Conservation (phyloP, 2,888 invertebrate species). For the Tridacna crocea region DNA sequence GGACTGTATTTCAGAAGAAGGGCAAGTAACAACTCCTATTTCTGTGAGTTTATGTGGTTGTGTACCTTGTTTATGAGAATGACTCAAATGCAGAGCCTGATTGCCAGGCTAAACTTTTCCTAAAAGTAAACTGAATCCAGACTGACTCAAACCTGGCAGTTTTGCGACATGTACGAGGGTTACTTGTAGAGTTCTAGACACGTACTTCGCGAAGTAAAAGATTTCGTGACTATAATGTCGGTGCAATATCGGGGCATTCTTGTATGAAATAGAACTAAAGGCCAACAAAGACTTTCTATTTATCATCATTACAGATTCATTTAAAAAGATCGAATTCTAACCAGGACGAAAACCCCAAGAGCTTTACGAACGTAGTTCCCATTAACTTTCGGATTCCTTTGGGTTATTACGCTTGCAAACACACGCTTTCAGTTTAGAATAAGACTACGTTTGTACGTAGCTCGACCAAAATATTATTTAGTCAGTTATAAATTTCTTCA, state of each 20-base stretch:
- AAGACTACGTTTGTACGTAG: not conserved
- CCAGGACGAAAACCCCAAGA: constrained; percentile 50
- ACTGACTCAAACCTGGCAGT: no score
- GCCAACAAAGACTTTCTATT: constrained; percentile 46
- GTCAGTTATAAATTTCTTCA: no score
- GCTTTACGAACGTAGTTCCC: constrained; percentile 53
- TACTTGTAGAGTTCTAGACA: no score
- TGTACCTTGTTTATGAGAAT: no score
- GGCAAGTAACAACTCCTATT: no score
- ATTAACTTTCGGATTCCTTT: constrained; percentile 60
- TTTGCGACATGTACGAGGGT: no score
- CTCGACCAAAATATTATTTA: not conserved
- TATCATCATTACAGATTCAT: constrained; percentile 58
- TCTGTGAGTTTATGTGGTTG: no score
- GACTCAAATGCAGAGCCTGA: no score
- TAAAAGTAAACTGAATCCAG: no score
- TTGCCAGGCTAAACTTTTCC: no score
- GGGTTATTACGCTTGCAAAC: constrained; percentile 65
- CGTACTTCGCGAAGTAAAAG: not conserved
- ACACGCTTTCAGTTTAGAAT: constrained; percentile 48
- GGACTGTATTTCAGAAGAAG: no score
- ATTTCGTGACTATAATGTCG: not conserved
- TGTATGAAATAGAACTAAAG: constrained; percentile 12
- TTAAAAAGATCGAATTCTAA: constrained; percentile 59
- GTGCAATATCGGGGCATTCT: constrained; percentile 12